Evolutionary conservation across 1,140 invertebrate genomes (phyloP).

Genomic region (Hylaeus volcanicus): DNA sequence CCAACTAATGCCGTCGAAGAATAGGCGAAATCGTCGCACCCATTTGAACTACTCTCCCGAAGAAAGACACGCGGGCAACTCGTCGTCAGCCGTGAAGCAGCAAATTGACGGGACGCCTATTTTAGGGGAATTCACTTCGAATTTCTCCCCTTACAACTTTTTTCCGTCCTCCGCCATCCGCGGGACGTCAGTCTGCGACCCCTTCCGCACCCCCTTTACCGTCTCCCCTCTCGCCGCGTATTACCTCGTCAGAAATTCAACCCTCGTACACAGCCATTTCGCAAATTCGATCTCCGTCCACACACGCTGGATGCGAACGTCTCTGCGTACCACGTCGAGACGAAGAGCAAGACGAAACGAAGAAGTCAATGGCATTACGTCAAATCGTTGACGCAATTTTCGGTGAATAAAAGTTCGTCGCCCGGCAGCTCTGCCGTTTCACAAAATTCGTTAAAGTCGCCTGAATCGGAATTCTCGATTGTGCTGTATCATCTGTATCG

Average conservation of each 20-base stretch:
- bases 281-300: constrained; percentile 77
- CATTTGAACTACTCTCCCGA: neutral
- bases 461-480: neutral
- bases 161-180: constrained; percentile 43
- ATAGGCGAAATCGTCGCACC: neutral
- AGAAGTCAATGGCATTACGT: constrained; percentile 46
- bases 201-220: neutral
- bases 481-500: neutral
- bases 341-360: constrained; percentile 28
- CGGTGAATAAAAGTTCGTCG: constrained; percentile 24
- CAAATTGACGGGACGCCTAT: constrained; percentile 47
- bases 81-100: constrained; percentile 49
- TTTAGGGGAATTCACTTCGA: constrained; percentile 62
- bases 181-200: constrained; percentile 42
- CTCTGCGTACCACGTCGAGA: constrained; percentile 51
- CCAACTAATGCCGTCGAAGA: neutral
- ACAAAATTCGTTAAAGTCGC: constrained; percentile 2
- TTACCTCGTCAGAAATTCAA: constrained; percentile 78
- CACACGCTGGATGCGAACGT: constrained; percentile 62
- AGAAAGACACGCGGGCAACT: constrained; percentile 34
- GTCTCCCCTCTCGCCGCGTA: constrained; percentile 60
- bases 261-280: constrained; percentile 77
- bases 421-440: neutral
- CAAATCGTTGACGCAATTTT: constrained; percentile 42
- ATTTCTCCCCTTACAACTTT: constrained; percentile 57